Percentiles rank a stretch among this genome's conserved stretches.
Conservation (phyloP, 2,888 invertebrate species). For the Exephanes ischioxanthus region DNA sequence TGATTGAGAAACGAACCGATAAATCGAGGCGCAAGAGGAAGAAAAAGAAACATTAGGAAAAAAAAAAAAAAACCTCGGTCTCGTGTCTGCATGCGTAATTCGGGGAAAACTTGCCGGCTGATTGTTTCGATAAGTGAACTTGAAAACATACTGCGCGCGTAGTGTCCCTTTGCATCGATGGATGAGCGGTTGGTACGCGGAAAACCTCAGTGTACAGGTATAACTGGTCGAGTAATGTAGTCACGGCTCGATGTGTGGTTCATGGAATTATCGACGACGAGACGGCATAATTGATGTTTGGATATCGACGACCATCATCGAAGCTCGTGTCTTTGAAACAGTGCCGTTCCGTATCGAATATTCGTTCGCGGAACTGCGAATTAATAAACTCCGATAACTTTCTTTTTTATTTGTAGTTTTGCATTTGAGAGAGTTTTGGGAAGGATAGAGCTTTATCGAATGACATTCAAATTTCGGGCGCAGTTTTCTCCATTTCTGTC, state of each 20-base stretch:
- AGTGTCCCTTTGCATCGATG: constrained; percentile 20
- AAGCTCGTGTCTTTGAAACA: constrained; percentile 9
- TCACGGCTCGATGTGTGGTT: constrained; percentile 73
- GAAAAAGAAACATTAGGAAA: not conserved
- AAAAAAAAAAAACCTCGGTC: constrained; percentile 1
- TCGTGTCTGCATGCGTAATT: constrained; percentile 23
- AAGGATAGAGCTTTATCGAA: not conserved
- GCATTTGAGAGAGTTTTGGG: not conserved
- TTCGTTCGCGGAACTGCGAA: constrained; percentile 25
- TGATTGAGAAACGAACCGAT: not conserved
- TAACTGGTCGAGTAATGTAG: constrained; percentile 66
- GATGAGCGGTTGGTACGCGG: constrained; percentile 48
- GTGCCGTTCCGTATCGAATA: not conserved
- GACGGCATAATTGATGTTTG: constrained; percentile 79
- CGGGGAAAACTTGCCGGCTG: constrained; percentile 43
- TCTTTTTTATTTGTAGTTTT: not conserved
- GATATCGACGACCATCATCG: constrained; percentile 70
- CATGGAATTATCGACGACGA: constrained; percentile 79
- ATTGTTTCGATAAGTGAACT: constrained; percentile 50
- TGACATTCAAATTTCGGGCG: not conserved
- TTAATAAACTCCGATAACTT: not conserved
- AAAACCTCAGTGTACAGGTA: constrained; percentile 52
- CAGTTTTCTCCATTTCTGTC: too few species aligned
- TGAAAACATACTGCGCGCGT: constrained; percentile 9
- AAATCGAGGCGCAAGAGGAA: not conserved